A percentile compares a stretch with the other conserved stretches of the same genome.
phyloP scores from a whole-genome alignment of 2,888 invertebrate species.

The Rhagium mordax region DNA sequence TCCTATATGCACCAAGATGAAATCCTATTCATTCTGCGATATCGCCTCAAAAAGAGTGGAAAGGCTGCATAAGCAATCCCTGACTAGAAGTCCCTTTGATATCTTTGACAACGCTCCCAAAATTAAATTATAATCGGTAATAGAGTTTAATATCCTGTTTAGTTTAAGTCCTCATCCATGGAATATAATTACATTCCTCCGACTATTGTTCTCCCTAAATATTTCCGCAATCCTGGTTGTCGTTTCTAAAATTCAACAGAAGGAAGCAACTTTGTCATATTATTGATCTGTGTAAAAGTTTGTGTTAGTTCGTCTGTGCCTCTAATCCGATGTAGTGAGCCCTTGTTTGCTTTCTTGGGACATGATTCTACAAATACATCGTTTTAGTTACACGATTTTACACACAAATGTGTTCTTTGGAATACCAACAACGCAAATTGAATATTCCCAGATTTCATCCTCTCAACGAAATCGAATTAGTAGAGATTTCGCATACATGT shows the following conservation, averaged over 20 bases:
- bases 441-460: conserved; percentile 39
- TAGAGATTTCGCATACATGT: conserved; percentile 32
- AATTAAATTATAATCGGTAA: conserved; percentile 23
- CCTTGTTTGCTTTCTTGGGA: conserved; percentile 51
- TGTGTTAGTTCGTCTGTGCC: conserved; percentile 44
- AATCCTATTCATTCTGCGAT: too few relatives aligned
- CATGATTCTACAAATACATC: conserved; percentile 49
- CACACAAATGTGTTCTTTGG: conserved; percentile 43
- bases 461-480: conserved; percentile 46
- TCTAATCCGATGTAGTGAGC: conserved; percentile 46
- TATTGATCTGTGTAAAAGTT: conserved; percentile 39
- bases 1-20: too few relatives aligned
- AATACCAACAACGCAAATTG: conserved; percentile 49
- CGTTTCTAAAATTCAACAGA: conserved; percentile 32
- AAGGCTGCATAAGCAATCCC: not conserved
- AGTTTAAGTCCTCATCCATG: conserved; percentile 5
- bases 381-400: conserved; percentile 52
- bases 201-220: conserved; percentile 21
- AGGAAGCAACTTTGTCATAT: conserved; percentile 29
- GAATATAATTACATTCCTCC: conserved; percentile 26
- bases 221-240: conserved; percentile 13
- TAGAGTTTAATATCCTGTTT: conserved; percentile 27
- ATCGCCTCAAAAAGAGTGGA: not conserved
- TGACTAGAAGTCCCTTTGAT: not conserved
- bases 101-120: not conserved